Conservation (phyloP, 2,888 invertebrate species). For the Tetragnatha montana region DNA sequence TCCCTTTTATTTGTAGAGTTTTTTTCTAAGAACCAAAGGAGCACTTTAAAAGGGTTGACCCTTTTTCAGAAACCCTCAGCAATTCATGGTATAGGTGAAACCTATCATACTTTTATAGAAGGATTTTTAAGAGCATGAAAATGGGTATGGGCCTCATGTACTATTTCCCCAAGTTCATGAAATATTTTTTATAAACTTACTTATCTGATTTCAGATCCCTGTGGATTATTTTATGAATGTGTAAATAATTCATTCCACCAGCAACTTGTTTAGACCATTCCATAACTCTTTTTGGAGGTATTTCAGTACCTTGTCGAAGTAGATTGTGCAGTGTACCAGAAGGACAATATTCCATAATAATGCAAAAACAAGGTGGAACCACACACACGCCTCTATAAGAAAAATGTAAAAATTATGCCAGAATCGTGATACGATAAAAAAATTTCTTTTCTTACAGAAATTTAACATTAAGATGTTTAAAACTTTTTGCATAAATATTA, state of each 20-base stretch:
- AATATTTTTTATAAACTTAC: no score
- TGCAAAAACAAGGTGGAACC: slow-evolving; percentile 91
- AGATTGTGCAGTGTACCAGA: slow-evolving; percentile 95
- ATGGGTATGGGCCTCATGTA: no score
- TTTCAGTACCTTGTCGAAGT: slow-evolving; percentile 87
- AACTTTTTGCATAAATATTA: not conserved
- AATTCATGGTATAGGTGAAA: no score
- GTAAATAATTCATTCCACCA: slow-evolving; percentile 96
- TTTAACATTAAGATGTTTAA: not conserved
- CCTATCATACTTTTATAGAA: no score
- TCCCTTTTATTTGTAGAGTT: no score
- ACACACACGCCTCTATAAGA: slow-evolving; percentile 92
- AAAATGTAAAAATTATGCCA: not conserved
- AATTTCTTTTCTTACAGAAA: not conserved
- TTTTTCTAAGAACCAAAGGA: no score
- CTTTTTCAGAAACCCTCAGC: no score
- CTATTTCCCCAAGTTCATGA: no score
- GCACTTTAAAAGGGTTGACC: no score
- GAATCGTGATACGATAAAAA: not conserved
- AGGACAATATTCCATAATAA: slow-evolving; percentile 99
- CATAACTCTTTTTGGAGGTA: slow-evolving; percentile 89
- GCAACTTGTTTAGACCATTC: slow-evolving; percentile 97
- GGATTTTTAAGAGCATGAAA: no score
- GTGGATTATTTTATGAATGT: slow-evolving; percentile 96
- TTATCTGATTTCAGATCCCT: slow-evolving; percentile 99